Percentiles rank a stretch among this genome's conserved stretches.
phyloP scores from a whole-genome alignment of 2,113 vertebrate genomes.

The Notarius quadriscutis region DNA sequence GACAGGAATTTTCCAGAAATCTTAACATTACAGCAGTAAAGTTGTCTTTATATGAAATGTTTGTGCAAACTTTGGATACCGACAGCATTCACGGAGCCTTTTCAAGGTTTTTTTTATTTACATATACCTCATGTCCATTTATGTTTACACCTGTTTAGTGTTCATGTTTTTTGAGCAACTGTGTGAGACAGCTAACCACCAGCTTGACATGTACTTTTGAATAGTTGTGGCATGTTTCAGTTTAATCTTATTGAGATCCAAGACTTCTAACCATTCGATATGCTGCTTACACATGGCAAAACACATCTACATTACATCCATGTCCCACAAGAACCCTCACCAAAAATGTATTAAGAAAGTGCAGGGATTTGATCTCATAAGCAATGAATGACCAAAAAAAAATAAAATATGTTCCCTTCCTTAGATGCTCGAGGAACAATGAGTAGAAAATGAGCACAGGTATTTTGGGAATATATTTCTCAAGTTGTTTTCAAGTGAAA shows the following conservation, averaged over 20 bases:
- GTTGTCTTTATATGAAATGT: background rate
- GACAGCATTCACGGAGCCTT: background rate
- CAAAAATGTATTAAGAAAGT: slow-evolving; percentile 22
- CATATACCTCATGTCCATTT: background rate
- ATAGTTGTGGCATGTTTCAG: background rate
- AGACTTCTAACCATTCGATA: background rate
- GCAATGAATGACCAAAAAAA: background rate
- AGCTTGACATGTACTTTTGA: background rate
- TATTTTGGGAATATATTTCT: slow-evolving; percentile 42
- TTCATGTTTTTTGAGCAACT: background rate
- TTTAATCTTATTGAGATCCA: background rate
- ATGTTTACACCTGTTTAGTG: background rate
- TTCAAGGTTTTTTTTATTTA: background rate
- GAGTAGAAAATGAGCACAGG: slow-evolving; percentile 23
- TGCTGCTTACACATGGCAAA: background rate
- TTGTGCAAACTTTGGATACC: background rate
- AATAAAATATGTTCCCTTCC: background rate
- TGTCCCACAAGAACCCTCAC: background rate
- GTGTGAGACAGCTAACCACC: background rate
- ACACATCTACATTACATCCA: background rate
- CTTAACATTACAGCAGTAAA: background rate
- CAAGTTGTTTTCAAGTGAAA: slow-evolving; percentile 28
- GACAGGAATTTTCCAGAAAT: background rate
- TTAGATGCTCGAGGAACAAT: slow-evolving; percentile 22
- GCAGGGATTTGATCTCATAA: slow-evolving; percentile 21